Evolutionary conservation across 1,140 invertebrate genomes (phyloP), one percentile per base, ranked within the genome.

Genomic region (Dinoponera quadriceps): DNA sequence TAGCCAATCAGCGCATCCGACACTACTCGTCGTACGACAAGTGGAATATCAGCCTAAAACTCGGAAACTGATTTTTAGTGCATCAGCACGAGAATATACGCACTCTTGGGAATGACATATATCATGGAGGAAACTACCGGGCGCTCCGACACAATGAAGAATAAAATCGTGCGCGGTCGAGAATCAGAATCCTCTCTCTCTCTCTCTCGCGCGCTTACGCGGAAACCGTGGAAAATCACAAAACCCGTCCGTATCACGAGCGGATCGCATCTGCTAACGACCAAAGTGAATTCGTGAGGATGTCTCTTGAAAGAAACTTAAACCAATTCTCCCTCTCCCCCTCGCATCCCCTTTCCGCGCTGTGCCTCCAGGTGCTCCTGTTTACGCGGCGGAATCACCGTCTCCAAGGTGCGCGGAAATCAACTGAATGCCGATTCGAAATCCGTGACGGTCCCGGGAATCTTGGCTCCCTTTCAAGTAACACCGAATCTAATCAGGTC

Each of bases 391-490:
- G 44, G 88, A 91, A 91, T 91, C 87, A 91, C 90, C 90, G 90
- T 91, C 89, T 75, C 87, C 87, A 90, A 91, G 88, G 62, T 88
- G 90, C 90, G 87, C 90, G 90, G 84, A 91, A 91, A 91, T 91
- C 87, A 83, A 25, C 25, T 91, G 88, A 91, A 91, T 90, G 85
- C 57, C 82, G 89, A 91, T 91, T 77, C 63, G 51, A 90, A 82
- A 86, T 82, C 90, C 90, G 88, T 91, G 90, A 91, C 90, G 88
- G 90, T 91, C 90, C 90, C 90, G 90, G 90, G 65, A 82, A 90
- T 91, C 85, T 80, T 81, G 77, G 54, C 51, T 66, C 57, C 71
- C 78, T 82, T 90, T 90, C 73, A 86, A 73, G 27, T n/a, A 7
- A 27, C 72, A 91, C 88, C 90, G 90, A 90, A 86, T 89, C 90